These are phyloP conservation scores for Ptyas mucosa DNA, from an alignment of 2,113 vertebrate genomes.

Conservation along the genomic window DNA sequence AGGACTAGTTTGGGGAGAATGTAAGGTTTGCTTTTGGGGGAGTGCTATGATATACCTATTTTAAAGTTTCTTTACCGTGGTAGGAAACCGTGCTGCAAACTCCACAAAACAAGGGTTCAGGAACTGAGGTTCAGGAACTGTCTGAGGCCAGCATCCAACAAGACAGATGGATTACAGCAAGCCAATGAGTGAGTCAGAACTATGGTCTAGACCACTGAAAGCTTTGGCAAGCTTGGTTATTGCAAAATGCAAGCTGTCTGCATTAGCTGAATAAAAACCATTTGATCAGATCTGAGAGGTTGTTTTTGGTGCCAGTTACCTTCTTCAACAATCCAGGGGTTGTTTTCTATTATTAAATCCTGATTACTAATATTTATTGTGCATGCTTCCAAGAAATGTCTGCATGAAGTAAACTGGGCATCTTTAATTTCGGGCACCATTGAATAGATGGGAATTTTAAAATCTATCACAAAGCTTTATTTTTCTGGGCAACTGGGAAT, in stretches of 20 bases:
- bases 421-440: neutral
- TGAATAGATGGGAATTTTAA: neutral
- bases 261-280: neutral
- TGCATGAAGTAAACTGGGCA: neutral
- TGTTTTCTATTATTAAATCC: neutral
- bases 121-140: neutral
- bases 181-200: neutral
- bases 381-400: neutral
- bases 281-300: neutral
- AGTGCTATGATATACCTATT: neutral
- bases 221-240: neutral
- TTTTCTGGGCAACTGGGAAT: neutral
- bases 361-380: neutral
- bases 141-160: neutral
- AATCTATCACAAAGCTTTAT: neutral
- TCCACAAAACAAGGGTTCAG: neutral
- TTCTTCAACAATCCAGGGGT: neutral
- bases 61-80: neutral
- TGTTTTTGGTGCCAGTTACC: neutral
- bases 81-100: neutral
- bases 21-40: neutral
- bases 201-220: neutral
- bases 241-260: neutral
- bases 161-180: neutral
- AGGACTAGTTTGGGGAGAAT: neutral